Evolutionary conservation across 2,888 invertebrate species (phyloP).

Genomic region (Exocentrus adspersus): DNA sequence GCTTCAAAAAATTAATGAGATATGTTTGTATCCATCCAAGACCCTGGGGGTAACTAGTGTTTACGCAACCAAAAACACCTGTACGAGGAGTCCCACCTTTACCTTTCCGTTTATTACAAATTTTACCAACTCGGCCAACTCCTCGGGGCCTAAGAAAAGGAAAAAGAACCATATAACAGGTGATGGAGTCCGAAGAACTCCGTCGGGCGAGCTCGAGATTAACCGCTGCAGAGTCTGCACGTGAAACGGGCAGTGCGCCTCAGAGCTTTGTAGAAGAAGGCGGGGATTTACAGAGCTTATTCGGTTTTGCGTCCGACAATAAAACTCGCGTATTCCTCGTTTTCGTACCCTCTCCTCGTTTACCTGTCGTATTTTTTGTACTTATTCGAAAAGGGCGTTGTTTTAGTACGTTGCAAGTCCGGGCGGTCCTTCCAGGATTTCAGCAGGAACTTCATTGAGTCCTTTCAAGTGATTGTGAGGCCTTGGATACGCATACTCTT

Average conservation of each 20-base stretch:
- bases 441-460: conserved; percentile 21
- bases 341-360: not conserved
- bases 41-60: too few species aligned
- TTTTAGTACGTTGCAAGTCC: not conserved
- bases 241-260: conserved; percentile 54
- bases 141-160: too few species aligned
- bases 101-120: conserved; percentile 31
- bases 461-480: conserved; percentile 27
- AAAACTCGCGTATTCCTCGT: conserved; percentile 4
- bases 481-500: conserved; percentile 31
- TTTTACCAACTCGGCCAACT: conserved; percentile 38
- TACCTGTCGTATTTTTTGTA: not conserved
- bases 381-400: not conserved
- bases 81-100: conserved; percentile 25
- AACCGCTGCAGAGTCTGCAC: conserved; percentile 54
- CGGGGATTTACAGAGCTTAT: conserved; percentile 17
- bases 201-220: conserved; percentile 49
- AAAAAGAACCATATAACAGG: conserved; percentile 52
- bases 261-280: conserved; percentile 44
- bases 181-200: conserved; percentile 48
- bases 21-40: too few species aligned
- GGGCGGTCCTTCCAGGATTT: not conserved
- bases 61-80: conserved; percentile 38
- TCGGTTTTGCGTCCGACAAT: conserved; percentile 7
- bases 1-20: too few species aligned